A percentile compares a stretch with the other conserved stretches of the same genome.
phyloP scores from a whole-genome alignment of 2,797 vertebrate genomes.

The Phrynocephalus vlangalii region DNA sequence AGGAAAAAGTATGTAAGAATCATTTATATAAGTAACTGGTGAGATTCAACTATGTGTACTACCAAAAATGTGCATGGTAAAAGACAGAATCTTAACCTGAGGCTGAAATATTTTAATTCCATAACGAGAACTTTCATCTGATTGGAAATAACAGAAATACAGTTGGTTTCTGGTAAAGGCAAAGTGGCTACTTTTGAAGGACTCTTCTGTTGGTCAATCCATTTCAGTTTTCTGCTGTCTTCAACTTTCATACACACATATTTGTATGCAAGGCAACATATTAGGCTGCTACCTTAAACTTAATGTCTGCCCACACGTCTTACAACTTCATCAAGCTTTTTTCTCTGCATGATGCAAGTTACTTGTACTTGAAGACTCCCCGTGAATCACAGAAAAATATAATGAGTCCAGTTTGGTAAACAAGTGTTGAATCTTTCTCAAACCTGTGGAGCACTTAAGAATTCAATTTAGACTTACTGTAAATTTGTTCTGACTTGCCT shows the following conservation, averaged over 20 bases:
- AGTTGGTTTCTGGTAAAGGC: not conserved
- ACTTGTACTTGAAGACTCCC: conserved; percentile 1
- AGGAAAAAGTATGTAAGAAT: not conserved
- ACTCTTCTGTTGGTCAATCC: not conserved
- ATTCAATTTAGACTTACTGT: not conserved
- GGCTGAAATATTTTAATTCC: not conserved
- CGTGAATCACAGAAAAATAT: not conserved
- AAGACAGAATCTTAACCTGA: not conserved
- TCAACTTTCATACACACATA: not conserved
- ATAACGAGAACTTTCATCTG: not conserved
- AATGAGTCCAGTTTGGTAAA: not conserved
- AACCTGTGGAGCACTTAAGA: not conserved
- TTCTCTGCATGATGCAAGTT: not conserved
- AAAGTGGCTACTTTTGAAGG: not conserved
- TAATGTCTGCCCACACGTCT: not conserved
- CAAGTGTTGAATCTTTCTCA: not conserved
- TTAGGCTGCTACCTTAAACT: not conserved
- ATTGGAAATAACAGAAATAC: not conserved
- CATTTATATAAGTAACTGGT: not conserved
- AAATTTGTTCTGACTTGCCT: not conserved
- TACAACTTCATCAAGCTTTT: not conserved
- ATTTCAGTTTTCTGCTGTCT: not conserved
- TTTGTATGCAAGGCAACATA: not conserved
- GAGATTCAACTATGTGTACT: not conserved
- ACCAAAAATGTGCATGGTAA: not conserved